phyloP scores from a whole-genome alignment of 2,797 vertebrate genomes.

The Ataeniobius toweri region DNA sequence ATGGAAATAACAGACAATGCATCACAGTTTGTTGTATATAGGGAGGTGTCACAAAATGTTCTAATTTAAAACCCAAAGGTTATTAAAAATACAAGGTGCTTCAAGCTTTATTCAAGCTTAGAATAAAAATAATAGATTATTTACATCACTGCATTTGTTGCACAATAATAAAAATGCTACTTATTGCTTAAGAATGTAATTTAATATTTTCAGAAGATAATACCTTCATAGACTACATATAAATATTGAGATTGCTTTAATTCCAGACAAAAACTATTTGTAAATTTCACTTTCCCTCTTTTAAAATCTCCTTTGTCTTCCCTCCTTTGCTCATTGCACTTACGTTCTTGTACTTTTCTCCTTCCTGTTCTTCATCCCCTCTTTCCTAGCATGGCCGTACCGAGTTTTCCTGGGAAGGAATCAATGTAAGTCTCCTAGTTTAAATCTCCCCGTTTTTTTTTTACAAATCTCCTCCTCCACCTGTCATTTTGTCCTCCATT shows the following conservation, averaged over 20 bases:
- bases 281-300: conserved; percentile 16
- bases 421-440: conserved; percentile 88
- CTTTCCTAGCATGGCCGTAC: conserved; percentile 85
- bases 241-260: neutral
- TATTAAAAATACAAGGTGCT: neutral
- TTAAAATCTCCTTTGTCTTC: conserved; percentile 46
- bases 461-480: conserved; percentile 6
- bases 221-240: neutral
- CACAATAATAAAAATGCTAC: neutral
- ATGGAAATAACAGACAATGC: neutral
- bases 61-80: neutral
- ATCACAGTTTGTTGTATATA: neutral
- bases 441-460: conserved; percentile 31
- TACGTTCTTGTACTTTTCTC: conserved; percentile 31
- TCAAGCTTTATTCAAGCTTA: neutral
- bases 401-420: conserved; percentile 96
- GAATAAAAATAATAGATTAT: neutral
- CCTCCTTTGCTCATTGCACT: conserved; percentile 29
- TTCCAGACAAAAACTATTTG: conserved; percentile 1
- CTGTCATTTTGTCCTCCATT: conserved; percentile 16
- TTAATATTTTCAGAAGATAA: conserved; percentile 3
- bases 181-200: neutral
- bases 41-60: neutral
- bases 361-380: conserved; percentile 6
- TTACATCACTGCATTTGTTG: neutral